Percentiles rank a stretch among this genome's conserved stretches.
phyloP scores from a whole-genome alignment of 2,797 vertebrate genomes.

The Antennarius maculatus region DNA sequence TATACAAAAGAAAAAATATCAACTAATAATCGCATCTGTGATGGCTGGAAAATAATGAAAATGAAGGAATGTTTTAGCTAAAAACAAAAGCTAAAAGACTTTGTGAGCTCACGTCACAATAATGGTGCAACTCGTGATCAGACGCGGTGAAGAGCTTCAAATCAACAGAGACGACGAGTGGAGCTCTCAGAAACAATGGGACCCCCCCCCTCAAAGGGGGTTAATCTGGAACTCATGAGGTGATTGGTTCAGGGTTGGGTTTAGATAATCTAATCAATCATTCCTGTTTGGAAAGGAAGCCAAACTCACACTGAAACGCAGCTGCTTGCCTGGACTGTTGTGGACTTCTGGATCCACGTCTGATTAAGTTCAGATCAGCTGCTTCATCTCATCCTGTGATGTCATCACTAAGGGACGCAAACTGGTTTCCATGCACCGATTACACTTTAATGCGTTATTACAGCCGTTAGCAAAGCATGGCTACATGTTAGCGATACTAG shows the following conservation, averaged over 20 bases:
- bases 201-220: slow-evolving; percentile 71
- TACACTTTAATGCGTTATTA: no score
- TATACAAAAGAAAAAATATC: slow-evolving; percentile 39
- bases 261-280: slow-evolving; percentile 49
- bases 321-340: no score
- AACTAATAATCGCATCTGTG: slow-evolving; percentile 25
- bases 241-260: slow-evolving; percentile 53
- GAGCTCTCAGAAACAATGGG: slow-evolving; percentile 48
- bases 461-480: no score
- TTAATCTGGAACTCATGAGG: slow-evolving; percentile 44
- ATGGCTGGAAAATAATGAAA: slow-evolving; percentile 50
- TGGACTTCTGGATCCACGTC: no score
- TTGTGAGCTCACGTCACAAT: slow-evolving; percentile 65
- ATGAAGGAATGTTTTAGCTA: slow-evolving; percentile 72
- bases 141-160: slow-evolving; percentile 56
- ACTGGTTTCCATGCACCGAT: no score
- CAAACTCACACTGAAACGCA: neutral
- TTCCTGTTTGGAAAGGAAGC: slow-evolving; percentile 38
- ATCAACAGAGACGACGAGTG: slow-evolving; percentile 50
- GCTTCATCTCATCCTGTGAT: no score
- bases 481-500: no score
- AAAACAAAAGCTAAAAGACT: slow-evolving; percentile 58
- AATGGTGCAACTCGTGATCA: slow-evolving; percentile 56
- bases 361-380: no score
- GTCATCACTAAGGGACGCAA: no score